Evolutionary conservation across 1,140 invertebrate species (phyloP).

Genomic region (Pararge aegeria): DNA sequence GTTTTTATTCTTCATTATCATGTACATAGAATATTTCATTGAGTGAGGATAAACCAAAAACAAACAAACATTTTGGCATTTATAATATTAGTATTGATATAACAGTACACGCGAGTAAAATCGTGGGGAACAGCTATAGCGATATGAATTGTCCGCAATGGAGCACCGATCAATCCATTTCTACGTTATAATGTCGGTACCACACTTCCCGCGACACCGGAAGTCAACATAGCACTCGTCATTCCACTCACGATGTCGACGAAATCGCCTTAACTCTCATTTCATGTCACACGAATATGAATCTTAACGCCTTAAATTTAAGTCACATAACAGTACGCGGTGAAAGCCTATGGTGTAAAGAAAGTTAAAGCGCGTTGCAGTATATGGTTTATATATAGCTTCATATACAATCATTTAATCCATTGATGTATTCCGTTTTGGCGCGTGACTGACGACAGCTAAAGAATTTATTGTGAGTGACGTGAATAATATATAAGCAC

Average conservation of each 20-base stretch:
- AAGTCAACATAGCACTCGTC: conserved; percentile 2
- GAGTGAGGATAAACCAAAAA: too few species aligned
- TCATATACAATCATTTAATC: conserved; percentile 15
- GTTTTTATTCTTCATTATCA: too few species aligned
- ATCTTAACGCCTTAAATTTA: neutral
- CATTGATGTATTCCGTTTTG: conserved; percentile 38
- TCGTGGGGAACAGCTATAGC: too few species aligned
- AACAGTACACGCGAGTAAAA: too few species aligned
- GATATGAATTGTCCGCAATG: neutral
- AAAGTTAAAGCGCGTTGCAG: conserved; percentile 29
- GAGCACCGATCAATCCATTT: neutral
- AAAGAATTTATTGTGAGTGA: conserved; percentile 35
- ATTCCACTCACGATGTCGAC: neutral
- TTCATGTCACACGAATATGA: neutral
- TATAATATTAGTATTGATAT: too few species aligned
- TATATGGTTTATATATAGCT: neutral
- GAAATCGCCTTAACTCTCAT: conserved; percentile 6
- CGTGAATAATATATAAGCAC: conserved; percentile 32
- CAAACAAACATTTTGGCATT: too few species aligned
- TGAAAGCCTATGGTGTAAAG: conserved; percentile 26
- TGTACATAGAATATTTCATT: too few species aligned
- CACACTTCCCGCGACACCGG: conserved; percentile 7
- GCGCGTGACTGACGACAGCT: conserved; percentile 46
- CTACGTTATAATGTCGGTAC: neutral
- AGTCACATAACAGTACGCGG: conserved; percentile 7